Percentiles rank a stretch among this genome's conserved stretches.
phyloP scores from a whole-genome alignment of 1,140 invertebrate genomes.

The Neuroterus valhalla region DNA sequence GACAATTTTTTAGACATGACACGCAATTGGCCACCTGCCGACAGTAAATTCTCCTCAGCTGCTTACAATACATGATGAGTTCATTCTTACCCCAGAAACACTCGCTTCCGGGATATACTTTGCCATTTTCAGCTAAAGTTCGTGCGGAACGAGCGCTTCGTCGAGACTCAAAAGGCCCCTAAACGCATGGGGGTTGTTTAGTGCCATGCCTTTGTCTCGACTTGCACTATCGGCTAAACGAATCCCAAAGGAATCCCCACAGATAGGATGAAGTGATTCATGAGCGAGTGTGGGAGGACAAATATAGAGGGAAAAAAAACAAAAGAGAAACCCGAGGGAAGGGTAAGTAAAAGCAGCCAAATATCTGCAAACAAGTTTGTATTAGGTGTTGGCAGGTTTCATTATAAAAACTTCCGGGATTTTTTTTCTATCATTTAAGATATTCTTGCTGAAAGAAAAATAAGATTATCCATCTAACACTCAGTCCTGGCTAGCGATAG shows the following conservation, averaged over 20 bases:
- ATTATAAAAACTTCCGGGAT: no score
- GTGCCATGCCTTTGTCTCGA: conserved; percentile 39
- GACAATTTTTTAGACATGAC: no score
- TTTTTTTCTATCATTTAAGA: no score
- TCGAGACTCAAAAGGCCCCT: background rate
- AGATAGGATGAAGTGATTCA: conserved; percentile 51
- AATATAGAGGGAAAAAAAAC: background rate
- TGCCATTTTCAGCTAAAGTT: conserved; percentile 7
- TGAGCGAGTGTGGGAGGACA: conserved; percentile 8
- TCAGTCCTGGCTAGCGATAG: no score
- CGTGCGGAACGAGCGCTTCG: background rate
- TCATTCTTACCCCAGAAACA: background rate
- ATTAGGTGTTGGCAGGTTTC: no score
- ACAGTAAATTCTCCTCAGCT: background rate
- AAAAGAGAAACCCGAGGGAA: background rate
- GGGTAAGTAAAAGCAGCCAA: background rate
- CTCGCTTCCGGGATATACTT: background rate
- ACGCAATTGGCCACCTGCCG: background rate
- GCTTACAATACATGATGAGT: background rate
- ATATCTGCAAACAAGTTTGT: background rate
- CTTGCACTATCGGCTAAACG: conserved; percentile 37
- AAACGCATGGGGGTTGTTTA: conserved; percentile 14
- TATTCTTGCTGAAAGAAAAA: no score
- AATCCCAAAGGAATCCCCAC: conserved; percentile 46
- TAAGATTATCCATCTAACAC: no score